phyloP scores from a whole-genome alignment of 92 coral and sea anemone genomes.

The Actinernus sp. region DNA sequence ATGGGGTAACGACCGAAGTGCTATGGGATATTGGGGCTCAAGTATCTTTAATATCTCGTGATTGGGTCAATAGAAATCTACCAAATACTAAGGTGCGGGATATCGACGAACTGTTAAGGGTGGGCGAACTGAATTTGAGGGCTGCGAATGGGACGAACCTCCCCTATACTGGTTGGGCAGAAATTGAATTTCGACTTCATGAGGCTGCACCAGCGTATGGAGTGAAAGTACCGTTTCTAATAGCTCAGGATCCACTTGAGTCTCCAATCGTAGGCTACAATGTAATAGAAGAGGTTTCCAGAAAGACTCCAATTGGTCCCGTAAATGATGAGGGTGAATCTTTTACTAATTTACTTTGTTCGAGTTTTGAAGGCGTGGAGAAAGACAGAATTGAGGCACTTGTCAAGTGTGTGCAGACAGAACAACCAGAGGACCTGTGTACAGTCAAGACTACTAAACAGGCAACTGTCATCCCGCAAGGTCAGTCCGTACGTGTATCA shows the following conservation, averaged over 20 bases:
- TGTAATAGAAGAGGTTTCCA: constrained; percentile 33
- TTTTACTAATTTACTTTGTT: too few species aligned
- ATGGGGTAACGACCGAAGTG: constrained; percentile 41
- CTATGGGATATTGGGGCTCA: constrained; percentile 75
- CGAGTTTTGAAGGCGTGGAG: too few species aligned
- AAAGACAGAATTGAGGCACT: too few species aligned
- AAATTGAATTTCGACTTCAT: constrained; percentile 26
- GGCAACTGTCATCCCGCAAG: background rate
- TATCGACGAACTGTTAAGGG: constrained; percentile 43
- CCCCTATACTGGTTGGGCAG: constrained; percentile 61
- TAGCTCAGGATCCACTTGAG: constrained; percentile 23
- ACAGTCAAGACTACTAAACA: background rate
- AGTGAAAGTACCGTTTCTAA: constrained; percentile 46
- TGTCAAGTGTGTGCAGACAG: too few species aligned
- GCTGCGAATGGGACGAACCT: constrained; percentile 61
- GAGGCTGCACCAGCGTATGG: constrained; percentile 26
- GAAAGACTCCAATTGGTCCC: constrained; percentile 3
- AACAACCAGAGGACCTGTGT: background rate
- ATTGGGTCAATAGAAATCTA: constrained; percentile 32
- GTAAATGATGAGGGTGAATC: constrained; percentile 9
- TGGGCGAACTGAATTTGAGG: constrained; percentile 46
- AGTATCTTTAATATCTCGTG: constrained; percentile 48
- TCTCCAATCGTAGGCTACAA: constrained; percentile 39
- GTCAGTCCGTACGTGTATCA: constrained; percentile 11
- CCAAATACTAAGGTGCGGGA: constrained; percentile 28